Evolutionary conservation across 2,113 vertebrate species (phyloP).

Genomic region (Chaetops frenatus): DNA sequence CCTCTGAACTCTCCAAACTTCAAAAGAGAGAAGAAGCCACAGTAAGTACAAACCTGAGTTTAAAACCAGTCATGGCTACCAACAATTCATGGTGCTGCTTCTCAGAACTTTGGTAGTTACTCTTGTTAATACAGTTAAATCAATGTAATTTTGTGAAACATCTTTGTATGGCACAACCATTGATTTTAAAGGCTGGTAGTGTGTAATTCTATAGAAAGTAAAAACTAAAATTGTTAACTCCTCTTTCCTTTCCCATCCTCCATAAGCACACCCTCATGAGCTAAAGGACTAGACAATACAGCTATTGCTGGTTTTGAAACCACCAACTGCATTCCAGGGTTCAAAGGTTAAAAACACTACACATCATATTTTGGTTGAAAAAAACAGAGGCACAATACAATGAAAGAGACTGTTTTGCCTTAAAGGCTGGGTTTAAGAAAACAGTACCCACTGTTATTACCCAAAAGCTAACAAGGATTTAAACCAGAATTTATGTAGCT

Average conservation of each 20-base stretch:
- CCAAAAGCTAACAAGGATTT: background rate
- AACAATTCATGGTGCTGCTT: background rate
- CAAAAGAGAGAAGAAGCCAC: background rate
- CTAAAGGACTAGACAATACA: background rate
- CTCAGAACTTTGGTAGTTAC: background rate
- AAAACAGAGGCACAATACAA: background rate
- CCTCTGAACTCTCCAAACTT: conserved; percentile 65
- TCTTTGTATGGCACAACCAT: background rate
- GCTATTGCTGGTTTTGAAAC: background rate
- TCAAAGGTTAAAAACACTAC: background rate
- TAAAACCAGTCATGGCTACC: background rate
- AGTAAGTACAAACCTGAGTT: background rate
- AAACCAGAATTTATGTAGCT: background rate
- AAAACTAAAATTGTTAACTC: background rate
- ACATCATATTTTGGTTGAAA: background rate
- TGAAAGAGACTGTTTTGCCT: background rate
- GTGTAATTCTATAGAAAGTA: background rate
- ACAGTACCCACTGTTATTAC: background rate
- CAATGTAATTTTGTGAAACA: background rate
- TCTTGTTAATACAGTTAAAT: background rate
- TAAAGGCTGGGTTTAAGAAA: background rate
- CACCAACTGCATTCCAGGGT: background rate
- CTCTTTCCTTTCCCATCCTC: background rate
- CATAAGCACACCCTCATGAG: background rate
- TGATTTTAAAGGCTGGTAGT: background rate